Conservation (phyloP, 1,140 invertebrate species). For the Micrasema longulum region DNA sequence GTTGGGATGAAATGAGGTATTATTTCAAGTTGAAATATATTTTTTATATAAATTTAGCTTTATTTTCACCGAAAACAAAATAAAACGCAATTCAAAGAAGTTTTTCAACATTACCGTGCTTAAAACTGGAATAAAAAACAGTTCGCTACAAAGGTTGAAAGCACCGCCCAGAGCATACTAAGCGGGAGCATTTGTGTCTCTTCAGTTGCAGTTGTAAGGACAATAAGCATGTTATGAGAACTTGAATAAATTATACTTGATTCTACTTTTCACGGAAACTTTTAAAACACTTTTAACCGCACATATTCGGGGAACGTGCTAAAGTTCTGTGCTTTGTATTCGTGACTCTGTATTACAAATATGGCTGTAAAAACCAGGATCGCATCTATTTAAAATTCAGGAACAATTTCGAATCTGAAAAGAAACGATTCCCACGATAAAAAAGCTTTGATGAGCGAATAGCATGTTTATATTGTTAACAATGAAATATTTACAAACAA, state of each 20-base stretch:
- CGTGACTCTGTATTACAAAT: neutral
- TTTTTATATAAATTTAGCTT: no score
- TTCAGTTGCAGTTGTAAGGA: constrained; percentile 6
- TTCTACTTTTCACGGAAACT: constrained; percentile 4
- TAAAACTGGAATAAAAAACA: constrained; percentile 11
- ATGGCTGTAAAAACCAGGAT: no score
- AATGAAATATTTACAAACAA: no score
- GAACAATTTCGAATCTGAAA: no score
- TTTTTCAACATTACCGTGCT: neutral
- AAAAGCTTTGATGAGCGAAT: no score
- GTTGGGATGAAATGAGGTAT: no score
- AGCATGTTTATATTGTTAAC: no score
- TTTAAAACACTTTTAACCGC: constrained; percentile 22
- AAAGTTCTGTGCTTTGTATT: neutral
- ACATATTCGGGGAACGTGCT: constrained; percentile 25
- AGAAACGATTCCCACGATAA: no score
- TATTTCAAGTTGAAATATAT: no score
- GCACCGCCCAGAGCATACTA: constrained; percentile 16
- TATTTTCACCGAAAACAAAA: no score
- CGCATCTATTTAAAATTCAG: no score
- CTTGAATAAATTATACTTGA: constrained; percentile 34
- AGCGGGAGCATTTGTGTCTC: constrained; percentile 22
- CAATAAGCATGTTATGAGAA: constrained; percentile 20
- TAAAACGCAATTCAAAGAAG: no score
- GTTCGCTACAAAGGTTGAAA: neutral